Percentiles rank a stretch among this genome's conserved stretches.
These are phyloP conservation scores for Paramormyrops kingsleyae DNA, from an alignment of 2,113 vertebrate species.

Conservation along the genomic window DNA sequence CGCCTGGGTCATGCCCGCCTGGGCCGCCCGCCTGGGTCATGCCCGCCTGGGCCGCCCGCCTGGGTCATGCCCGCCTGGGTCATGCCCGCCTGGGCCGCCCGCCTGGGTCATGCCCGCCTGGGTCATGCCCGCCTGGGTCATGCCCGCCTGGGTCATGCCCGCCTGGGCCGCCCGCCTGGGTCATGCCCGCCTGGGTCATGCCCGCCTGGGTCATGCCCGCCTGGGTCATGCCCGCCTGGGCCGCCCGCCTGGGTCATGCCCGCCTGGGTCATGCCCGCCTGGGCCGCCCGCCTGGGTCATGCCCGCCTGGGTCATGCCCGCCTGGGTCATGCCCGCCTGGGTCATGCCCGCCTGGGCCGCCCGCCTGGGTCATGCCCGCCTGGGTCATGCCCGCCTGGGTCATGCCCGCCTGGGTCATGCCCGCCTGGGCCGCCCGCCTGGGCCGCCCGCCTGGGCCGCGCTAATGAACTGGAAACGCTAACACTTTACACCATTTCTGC, in stretches of 20 bases:
- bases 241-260: not conserved
- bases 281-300: not conserved
- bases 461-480: not conserved
- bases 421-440: not conserved
- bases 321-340: too few relatives aligned
- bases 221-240: not conserved
- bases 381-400: not conserved
- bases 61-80: not conserved
- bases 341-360: not conserved
- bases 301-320: too few relatives aligned
- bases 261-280: too few relatives aligned
- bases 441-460: not conserved
- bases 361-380: too few relatives aligned
- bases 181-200: too few relatives aligned
- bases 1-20: not conserved
- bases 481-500: not conserved
- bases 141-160: not conserved
- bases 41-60: too few relatives aligned
- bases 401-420: too few relatives aligned
- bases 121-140: too few relatives aligned
- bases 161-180: not conserved
- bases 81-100: not conserved
- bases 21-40: not conserved
- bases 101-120: too few relatives aligned
- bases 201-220: too few relatives aligned